phyloP scores from a whole-genome alignment of 2,888 invertebrate genomes.

The Eupithecia inturbata region DNA sequence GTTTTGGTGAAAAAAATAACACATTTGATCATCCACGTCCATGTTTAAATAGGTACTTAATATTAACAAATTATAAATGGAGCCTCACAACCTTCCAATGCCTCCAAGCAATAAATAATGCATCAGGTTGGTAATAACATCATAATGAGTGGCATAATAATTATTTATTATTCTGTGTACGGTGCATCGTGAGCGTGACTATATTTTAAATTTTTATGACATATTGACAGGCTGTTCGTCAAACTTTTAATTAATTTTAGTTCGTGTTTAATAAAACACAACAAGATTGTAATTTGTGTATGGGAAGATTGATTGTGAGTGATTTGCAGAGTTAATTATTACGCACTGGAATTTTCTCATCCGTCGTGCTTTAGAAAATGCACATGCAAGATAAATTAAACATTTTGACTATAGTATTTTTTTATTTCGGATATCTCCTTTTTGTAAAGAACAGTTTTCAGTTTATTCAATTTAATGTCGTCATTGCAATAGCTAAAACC shows the following conservation, averaged over 20 bases:
- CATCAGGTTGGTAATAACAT: slow-evolving; percentile 68
- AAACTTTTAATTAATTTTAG: slow-evolving; percentile 35
- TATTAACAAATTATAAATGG: slow-evolving; percentile 17
- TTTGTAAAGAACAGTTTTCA: background rate
- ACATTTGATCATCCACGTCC: background rate
- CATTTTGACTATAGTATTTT: background rate
- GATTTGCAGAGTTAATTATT: background rate
- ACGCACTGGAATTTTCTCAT: background rate
- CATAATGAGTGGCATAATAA: slow-evolving; percentile 71
- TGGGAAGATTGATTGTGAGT: slow-evolving; percentile 24
- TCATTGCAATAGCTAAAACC: slow-evolving; percentile 8
- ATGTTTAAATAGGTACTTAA: background rate
- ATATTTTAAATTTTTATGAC: slow-evolving; percentile 57
- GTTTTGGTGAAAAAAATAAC: background rate
- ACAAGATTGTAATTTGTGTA: slow-evolving; percentile 24
- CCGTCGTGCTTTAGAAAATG: background rate
- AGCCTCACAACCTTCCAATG: slow-evolving; percentile 22
- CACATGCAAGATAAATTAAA: background rate
- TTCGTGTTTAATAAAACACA: slow-evolving; percentile 29
- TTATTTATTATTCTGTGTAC: slow-evolving; percentile 65
- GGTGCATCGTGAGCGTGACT: slow-evolving; percentile 63
- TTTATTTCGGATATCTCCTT: background rate
- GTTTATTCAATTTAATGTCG: background rate
- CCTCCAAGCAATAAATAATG: slow-evolving; percentile 60
- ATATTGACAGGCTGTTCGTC: slow-evolving; percentile 40